These are phyloP conservation scores for Penaeus monodon DNA, from an alignment of 2,888 invertebrate species.

Conservation along the genomic window DNA sequence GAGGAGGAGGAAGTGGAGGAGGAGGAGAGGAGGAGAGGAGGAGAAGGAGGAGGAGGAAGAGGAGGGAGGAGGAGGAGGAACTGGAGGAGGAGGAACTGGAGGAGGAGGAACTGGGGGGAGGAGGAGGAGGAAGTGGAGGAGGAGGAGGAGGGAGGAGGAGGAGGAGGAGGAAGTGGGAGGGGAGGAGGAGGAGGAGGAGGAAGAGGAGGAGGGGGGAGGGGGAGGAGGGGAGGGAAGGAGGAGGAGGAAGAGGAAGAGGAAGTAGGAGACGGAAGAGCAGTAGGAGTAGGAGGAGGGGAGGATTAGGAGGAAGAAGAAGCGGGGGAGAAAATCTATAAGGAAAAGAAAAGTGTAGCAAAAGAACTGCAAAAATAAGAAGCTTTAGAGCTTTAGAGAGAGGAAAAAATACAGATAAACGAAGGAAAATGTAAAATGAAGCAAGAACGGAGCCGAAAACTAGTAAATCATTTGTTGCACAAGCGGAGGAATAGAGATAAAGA, in stretches of 20 bases:
- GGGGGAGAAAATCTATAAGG: too few relatives aligned
- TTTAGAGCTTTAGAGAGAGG: too few relatives aligned
- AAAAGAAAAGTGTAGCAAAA: too few relatives aligned
- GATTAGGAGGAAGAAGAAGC: not conserved
- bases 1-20: not conserved
- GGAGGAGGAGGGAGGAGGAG: not conserved
- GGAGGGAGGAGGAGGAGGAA: not conserved
- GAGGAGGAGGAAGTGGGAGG: not conserved
- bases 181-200: not conserved
- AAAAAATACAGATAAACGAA: too few relatives aligned
- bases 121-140: too few relatives aligned
- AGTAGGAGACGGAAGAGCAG: too few relatives aligned
- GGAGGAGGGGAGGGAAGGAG: not conserved
- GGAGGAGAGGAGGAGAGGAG: not conserved
- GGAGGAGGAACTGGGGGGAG: not conserved
- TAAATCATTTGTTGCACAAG: too few relatives aligned
- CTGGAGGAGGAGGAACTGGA: too few relatives aligned
- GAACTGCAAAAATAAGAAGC: too few relatives aligned
- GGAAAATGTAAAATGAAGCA: too few relatives aligned
- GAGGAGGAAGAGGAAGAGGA: not conserved
- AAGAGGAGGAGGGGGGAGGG: not conserved
- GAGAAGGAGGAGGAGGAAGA: not conserved
- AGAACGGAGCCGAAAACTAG: too few relatives aligned
- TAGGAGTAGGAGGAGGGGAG: not conserved
- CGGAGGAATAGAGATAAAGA: too few relatives aligned